These are phyloP conservation scores for Mongoloraphidia duomilia DNA, from an alignment of 2,888 invertebrate genomes.

Conservation along the genomic window DNA sequence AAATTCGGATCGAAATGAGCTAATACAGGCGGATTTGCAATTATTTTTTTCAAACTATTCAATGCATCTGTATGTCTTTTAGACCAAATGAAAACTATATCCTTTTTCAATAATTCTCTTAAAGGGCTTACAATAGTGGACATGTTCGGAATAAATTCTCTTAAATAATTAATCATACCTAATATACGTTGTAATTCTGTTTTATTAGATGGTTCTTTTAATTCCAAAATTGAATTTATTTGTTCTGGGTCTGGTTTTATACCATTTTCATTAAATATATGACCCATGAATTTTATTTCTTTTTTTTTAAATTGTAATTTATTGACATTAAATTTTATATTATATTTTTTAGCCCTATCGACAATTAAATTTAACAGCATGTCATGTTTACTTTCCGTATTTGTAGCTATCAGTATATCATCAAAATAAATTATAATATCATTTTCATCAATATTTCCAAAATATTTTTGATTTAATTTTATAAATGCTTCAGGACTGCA, in stretches of 20 bases:
- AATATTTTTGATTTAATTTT: conserved; percentile 11
- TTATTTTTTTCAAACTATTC: conserved; percentile 8
- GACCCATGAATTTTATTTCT: too few species aligned
- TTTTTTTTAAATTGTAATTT: too few species aligned
- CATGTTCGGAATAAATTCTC: conserved; percentile 9
- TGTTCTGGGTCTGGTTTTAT: too few species aligned
- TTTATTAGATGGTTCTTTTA: conserved; percentile 8
- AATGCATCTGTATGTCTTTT: conserved; percentile 8
- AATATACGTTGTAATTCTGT: conserved; percentile 14
- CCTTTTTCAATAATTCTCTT: conserved; percentile 11
- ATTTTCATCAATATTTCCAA: conserved; percentile 11
- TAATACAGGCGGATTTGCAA: conserved; percentile 9
- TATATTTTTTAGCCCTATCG: too few species aligned
- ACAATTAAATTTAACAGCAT: too few species aligned
- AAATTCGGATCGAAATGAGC: conserved; percentile 9
- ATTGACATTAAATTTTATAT: too few species aligned
- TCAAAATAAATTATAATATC: conserved; percentile 17
- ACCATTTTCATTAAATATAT: too few species aligned
- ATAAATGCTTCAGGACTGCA: conserved; percentile 15
- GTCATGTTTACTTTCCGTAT: conserved; percentile 13
- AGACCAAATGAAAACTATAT: conserved; percentile 10
- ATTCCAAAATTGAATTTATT: too few species aligned
- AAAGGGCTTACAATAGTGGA: conserved; percentile 6
- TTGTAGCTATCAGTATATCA: conserved; percentile 16
- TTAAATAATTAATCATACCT: conserved; percentile 11